Evolutionary conservation across 2,888 invertebrate genomes (phyloP), one percentile per base, ranked within the genome.

Genomic region (Cheilosia grossa): DNA sequence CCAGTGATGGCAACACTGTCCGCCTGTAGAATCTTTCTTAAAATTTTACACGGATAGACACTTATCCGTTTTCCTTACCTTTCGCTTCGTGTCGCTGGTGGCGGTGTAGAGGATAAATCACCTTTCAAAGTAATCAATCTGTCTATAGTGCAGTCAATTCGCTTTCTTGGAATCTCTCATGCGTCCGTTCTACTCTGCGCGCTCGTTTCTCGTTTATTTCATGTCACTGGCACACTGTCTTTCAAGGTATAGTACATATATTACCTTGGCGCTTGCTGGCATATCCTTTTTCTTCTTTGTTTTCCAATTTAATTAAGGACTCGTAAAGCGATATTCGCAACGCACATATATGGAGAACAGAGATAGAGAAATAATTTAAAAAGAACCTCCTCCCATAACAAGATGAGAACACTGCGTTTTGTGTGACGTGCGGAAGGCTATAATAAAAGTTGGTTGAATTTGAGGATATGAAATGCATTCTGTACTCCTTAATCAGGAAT

Each of bases 281-380:
- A 40, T 58, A 24, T 37, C 42, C 9, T 30, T 42, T n/a, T 13
- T 42, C 2, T 40, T 40, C 3, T 42, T 42, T 42, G 15, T 37
- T 54, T 42, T 19, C 24, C 24, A 40, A 24, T 59, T 59, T 42
- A 40, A 59, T 59, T 59, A 59, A 59, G 24, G 9, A 6, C 2
- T n/a, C 24, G 42, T 44, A 61, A 61, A 44, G 17, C 44, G n/a
- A 47, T n/a, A 30, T n/a, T 59, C 24, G 24, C n/a, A n/a, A 37
- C 3, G 17, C 17, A 3, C 17, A 47, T 47, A 47, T 17, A 17
- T 19, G 9, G 10, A 17, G 6, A 17, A 40, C 21, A 10, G 15
- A 44, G 19, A 30, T 13, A 37, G 30, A 17, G 17, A 44, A 61
- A 30, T 30, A 47, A 19, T 17, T 19, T 1, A 27, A 54, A 44